A percentile compares a stretch with the other conserved stretches of the same genome.
phyloP scores from a whole-genome alignment of 2,888 invertebrate genomes.

The Leptogaster cylindrica region DNA sequence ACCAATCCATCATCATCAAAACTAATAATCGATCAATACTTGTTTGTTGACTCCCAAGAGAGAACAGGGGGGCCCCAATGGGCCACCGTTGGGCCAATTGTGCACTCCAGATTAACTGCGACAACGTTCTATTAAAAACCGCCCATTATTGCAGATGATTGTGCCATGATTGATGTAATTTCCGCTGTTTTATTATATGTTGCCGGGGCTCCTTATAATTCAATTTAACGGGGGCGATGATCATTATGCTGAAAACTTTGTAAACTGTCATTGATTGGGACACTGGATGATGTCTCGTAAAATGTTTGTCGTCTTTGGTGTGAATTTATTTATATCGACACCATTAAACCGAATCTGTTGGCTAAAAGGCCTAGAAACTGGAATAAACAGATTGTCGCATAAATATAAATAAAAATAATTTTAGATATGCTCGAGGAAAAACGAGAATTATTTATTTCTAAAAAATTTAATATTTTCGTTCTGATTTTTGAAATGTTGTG shows the following conservation, averaged over 20 bases:
- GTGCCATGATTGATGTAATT: constrained; percentile 36
- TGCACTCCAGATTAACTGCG: constrained; percentile 16
- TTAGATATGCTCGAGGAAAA: no score
- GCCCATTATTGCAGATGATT: constrained; percentile 26
- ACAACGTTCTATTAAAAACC: constrained; percentile 26
- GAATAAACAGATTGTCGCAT: no score
- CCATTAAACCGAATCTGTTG: no score
- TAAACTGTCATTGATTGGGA: constrained; percentile 14
- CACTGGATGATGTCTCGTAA: constrained; percentile 4
- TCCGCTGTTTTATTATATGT: constrained; percentile 26
- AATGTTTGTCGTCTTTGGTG: neutral
- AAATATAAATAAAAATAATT: no score
- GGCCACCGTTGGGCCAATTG: constrained; percentile 2
- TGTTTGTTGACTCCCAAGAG: neutral
- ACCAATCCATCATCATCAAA: constrained; percentile 33
- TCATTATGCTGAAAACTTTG: constrained; percentile 12
- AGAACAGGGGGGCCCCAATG: neutral
- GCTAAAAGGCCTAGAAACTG: no score
- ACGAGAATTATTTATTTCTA: no score
- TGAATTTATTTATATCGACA: constrained; percentile 11
- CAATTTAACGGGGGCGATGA: constrained; percentile 12
- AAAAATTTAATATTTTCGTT: no score
- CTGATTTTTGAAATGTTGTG: no score
- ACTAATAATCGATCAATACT: constrained; percentile 37
- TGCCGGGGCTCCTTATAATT: constrained; percentile 27